A percentile compares a stretch with the other conserved stretches of the same genome.
phyloP scores from a whole-genome alignment of 2,797 vertebrate species.

The Loris lydekkerianus region DNA sequence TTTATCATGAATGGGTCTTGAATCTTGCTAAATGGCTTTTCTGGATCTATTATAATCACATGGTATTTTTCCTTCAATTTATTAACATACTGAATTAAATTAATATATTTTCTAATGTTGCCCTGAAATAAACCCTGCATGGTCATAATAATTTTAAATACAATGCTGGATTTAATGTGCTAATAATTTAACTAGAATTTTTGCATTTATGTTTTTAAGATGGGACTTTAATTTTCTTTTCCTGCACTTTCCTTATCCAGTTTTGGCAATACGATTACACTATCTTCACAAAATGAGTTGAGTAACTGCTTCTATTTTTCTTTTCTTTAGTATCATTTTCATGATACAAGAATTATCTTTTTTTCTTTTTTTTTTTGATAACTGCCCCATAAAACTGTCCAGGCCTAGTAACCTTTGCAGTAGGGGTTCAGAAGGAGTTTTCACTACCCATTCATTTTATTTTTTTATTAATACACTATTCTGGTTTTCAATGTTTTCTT shows the following conservation, averaged over 20 bases:
- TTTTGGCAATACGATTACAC: neutral
- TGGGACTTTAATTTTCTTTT: slow-evolving; percentile 1
- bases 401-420: neutral
- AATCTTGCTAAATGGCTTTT: slow-evolving; percentile 63
- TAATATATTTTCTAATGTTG: slow-evolving; percentile 58
- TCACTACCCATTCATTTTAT: neutral
- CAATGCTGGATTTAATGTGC: slow-evolving; percentile 5
- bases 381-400: neutral
- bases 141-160: slow-evolving; percentile 1
- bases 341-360: neutral
- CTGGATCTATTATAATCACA: slow-evolving; percentile 54
- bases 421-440: neutral
- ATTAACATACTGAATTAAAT: slow-evolving; percentile 61
- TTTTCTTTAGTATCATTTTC: slow-evolving; percentile 9
- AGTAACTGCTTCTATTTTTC: neutral
- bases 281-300: neutral
- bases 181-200: slow-evolving; percentile 56
- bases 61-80: slow-evolving; percentile 43
- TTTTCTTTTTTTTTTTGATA: slow-evolving; percentile 52
- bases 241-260: neutral
- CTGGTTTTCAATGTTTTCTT: neutral
- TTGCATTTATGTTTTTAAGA: slow-evolving; percentile 14
- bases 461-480: neutral
- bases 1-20: slow-evolving; percentile 27
- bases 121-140: slow-evolving; percentile 52